These are phyloP conservation scores for Lomographa bimaculata DNA, from an alignment of 2,888 invertebrate species.

Conservation along the genomic window DNA sequence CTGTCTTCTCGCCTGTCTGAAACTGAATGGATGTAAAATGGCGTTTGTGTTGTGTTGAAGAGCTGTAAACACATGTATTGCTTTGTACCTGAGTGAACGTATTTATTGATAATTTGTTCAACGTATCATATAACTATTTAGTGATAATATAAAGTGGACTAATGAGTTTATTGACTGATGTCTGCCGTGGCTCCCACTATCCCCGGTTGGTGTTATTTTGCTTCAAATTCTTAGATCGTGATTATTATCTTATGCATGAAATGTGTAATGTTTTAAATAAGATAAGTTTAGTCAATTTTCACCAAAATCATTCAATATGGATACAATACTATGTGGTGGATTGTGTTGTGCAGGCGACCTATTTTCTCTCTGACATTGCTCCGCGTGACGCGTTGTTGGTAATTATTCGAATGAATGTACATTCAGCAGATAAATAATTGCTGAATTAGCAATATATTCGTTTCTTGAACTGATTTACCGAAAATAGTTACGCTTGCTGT, in stretches of 20 bases:
- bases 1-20: not conserved
- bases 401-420: constrained; percentile 37
- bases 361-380: constrained; percentile 73
- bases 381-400: constrained; percentile 75
- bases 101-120: constrained; percentile 30
- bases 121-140: constrained; percentile 44
- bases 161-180: constrained; percentile 82
- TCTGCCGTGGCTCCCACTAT: constrained; percentile 83
- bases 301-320: too few species aligned
- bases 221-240: too few species aligned
- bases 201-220: constrained; percentile 68
- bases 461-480: not conserved
- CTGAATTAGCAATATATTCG: constrained; percentile 19
- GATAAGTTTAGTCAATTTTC: too few species aligned
- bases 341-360: constrained; percentile 52
- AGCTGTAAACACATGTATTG: constrained; percentile 68
- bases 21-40: constrained; percentile 59
- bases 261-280: too few species aligned
- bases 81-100: constrained; percentile 41
- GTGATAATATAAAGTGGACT: constrained; percentile 69
- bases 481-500: too few species aligned
- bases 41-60: constrained; percentile 75
- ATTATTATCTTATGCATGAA: too few species aligned
- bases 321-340: constrained; percentile 9
- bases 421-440: constrained; percentile 32